A percentile compares a stretch with the other conserved stretches of the same genome.
These are phyloP conservation scores for Eueremaeus valkanovi DNA, from an alignment of 2,888 invertebrate species.

Conservation along the genomic window DNA sequence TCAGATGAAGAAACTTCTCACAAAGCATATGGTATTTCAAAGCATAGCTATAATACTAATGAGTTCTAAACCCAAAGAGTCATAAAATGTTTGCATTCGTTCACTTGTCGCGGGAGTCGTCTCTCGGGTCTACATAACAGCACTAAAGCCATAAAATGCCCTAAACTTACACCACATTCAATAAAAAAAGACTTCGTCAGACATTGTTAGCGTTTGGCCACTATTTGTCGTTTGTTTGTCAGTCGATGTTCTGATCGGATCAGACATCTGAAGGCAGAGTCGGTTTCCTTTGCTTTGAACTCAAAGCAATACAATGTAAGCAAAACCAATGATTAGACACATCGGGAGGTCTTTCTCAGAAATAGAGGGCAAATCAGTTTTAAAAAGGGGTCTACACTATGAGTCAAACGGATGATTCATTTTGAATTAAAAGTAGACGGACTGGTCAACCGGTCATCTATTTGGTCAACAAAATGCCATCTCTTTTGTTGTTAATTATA, in stretches of 20 bases:
- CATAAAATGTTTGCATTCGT: neutral
- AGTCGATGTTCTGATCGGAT: neutral
- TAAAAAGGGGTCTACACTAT: neutral
- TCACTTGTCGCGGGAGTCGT: neutral
- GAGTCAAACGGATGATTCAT: neutral
- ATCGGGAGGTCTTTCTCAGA: neutral
- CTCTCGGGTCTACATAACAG: neutral
- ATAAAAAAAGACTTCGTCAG: neutral
- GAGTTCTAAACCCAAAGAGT: neutral
- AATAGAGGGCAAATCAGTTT: neutral
- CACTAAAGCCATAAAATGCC: neutral
- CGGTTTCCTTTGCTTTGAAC: neutral
- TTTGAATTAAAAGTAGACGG: neutral
- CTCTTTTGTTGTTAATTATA: neutral
- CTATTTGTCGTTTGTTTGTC: neutral
- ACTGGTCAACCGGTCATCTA: neutral
- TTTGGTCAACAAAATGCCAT: neutral
- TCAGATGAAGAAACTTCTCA: neutral
- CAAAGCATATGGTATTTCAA: neutral
- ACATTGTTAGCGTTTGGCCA: neutral
- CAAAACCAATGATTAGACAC: conserved; percentile 5
- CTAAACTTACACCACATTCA: neutral
- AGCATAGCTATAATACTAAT: neutral
- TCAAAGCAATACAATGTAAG: neutral
- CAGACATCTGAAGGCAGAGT: neutral